Evolutionary conservation across 2,797 vertebrate genomes (phyloP), one percentile per base, ranked within the genome.

Genomic region (Sorex maritimensis): DNA sequence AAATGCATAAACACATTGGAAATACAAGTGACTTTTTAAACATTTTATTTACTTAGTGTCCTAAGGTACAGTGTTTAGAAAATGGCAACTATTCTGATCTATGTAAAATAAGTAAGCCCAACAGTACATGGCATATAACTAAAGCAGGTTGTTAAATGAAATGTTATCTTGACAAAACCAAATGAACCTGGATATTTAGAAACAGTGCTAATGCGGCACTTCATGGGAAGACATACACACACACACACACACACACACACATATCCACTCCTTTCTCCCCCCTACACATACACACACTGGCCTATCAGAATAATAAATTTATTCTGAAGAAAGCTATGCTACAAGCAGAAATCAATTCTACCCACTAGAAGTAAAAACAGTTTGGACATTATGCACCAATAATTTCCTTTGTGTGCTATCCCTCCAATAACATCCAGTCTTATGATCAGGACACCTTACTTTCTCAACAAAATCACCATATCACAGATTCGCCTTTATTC

Each of bases 21-120:
- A 17, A 2, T 23, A 61, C 26, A 71, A 17, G 38, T 2, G 10
- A 79, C 1, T 49, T 68, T 30, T 15, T 55, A 21, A 65, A 49
- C 1, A 46, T n/a, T 26, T 26, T 24, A 69, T 88, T 84, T 30
- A 69, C 1, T 5, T 41, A 55, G 34, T 61, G 61, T 69, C 69
- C 26, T n/a, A 88, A 91, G 30, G 6, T 38, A 0, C 13, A n/a
- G 24, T 89, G 15, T 67, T 67, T 81, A 90, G n/a, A 92, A 84
- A 38, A 89, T 71, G 38, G 14, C 24, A 67, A 67, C 72, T 90
- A 26, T 75, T 3, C 41, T 82, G 0, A 85, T 34, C 12, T 78
- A 26, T 63, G 44, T 69, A 6, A 65, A 24, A 0, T 65, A 2
- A 65, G 12, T 79, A 30, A 82, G 13, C 5, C 9, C 11, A 61